Evolutionary conservation across 2,113 vertebrate species (phyloP), one percentile per base, ranked within the genome.

Genomic region (Dunckerocampus dactyliophorus): DNA sequence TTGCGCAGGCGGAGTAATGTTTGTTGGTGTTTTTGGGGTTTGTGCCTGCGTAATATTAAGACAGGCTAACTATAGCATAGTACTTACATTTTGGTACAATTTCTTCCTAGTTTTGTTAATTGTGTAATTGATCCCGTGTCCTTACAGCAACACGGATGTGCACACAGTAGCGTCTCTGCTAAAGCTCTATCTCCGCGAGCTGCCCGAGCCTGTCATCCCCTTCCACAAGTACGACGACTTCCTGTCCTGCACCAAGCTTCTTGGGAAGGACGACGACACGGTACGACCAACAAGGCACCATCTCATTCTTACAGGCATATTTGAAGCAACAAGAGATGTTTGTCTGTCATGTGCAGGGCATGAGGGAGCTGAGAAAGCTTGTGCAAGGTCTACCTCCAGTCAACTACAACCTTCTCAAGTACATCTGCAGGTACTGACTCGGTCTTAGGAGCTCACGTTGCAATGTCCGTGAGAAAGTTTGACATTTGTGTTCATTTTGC

Each of bases 321-420:
- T 8, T n/a, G 17, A 19, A 28, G 9, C 17, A 8, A 37, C n/a
- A 15, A 42, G 54, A 56, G 6, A 1, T 56, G n/a, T 13, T n/a
- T 21, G 19, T 42, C 2, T 42, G 5, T 64, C n/a, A 16, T 75
- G 59, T 60, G 50, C 79, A 99, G 97, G 97, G 95, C 21, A 83
- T 96, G 75, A 94, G 92, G 75, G 95, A 97, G 85, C 71, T 99
- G 77, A 87, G 80, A 58, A 92, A 89, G 74, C 94, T 95, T 63
- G 93, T 99, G 42, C 93, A 94, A 85, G 89, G 88, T 84, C 88
- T 99, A 83, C 96, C 97, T 64, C 84, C 82, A 60, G 96, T 95
- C 66, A 99, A 98, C 89, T 97, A 93, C 79, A 99, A 98, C 79
- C 91, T 99, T 48, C 90, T 99, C 63, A 94, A 95, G 83, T 99